Base-by-base conservation (phyloP, 2,113 vertebrate genomes). In the Ibidorhyncha struthersii region DNA sequence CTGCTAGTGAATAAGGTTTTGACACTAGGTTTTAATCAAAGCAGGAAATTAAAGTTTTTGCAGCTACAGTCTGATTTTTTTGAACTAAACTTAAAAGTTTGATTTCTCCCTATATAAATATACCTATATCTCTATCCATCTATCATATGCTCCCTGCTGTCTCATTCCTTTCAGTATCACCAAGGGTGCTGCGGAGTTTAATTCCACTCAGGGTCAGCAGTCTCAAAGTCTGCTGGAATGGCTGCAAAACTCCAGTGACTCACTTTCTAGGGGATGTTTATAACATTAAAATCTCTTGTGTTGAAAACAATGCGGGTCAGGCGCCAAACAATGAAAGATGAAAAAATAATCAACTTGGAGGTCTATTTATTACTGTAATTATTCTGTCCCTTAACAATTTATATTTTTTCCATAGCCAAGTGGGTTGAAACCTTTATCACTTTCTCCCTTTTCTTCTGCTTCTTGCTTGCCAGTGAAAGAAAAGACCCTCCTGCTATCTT, bases 141-240 rank as follows among this genome's bases (percentile, higher is more conserved):
- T 41, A 22, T 43, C 26, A 41, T 26, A 49, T 4, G 6, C 26
- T 92, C 27, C 36, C 32, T 41, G 34, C 16, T 66, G 0, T 77
- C 41, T 59, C 27, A 5, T 26, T 71, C 40, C n/a, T 71, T 70
- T 69, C 0, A 1, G 8, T 26, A 16, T 34, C 1, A 2, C 34
- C 17, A 94, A 8, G 0, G 3, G 21, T 12, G 18, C 27, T 58
- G 40, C 26, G 32, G 19, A 18, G 9, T 58, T 74, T 41, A 50
- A 59, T 73, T 84, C 27, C 47, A 34, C 15, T 65, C 32, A 10
- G 56, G 8, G 15, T 47, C 65, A 70, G 50, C 7, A 45, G 26
- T 55, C 43, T 40, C 49, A 61, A 63, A 49, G 27, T n/a, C 36
- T 77, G 36, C 34, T 52, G 40, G 10, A 78, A 16, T 10, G 89